A percentile compares a stretch with the other conserved stretches of the same genome.
Evolutionary conservation across 2,888 invertebrate species (phyloP).

Genomic region (Heteromyza rotundicornis): DNA sequence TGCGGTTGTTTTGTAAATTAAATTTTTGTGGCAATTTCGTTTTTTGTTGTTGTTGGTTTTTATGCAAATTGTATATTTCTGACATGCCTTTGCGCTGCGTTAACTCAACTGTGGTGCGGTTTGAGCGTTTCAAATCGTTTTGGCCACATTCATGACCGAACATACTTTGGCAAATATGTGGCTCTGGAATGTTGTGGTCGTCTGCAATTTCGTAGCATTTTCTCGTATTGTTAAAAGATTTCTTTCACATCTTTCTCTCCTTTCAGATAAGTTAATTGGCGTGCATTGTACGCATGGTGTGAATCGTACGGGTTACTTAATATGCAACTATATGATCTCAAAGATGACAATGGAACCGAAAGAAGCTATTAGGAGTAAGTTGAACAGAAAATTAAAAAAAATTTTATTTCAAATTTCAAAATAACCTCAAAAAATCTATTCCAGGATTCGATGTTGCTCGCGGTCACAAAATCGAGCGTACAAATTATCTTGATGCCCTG

Average conservation of each 20-base stretch:
- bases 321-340: conserved; percentile 76
- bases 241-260: conserved; percentile 22
- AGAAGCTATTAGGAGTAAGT: conserved; percentile 69
- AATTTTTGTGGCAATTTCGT: background rate
- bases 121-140: background rate
- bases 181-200: background rate
- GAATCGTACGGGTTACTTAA: conserved; percentile 80
- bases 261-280: conserved; percentile 74
- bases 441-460: conserved; percentile 72
- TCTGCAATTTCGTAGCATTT: background rate
- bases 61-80: background rate
- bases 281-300: conserved; percentile 85
- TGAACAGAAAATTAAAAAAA: background rate
- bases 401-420: background rate
- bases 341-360: conserved; percentile 66
- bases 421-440: conserved; percentile 12
- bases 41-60: background rate
- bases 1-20: conserved; percentile 12
- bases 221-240: background rate
- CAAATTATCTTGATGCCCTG: conserved; percentile 62
- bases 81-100: too few species aligned
- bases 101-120: too few species aligned
- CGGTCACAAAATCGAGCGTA: conserved; percentile 72
- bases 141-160: background rate
- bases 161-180: background rate